These are phyloP conservation scores for Dryadula phaetusa DNA, from an alignment of 2,888 invertebrate genomes.

Conservation along the genomic window DNA sequence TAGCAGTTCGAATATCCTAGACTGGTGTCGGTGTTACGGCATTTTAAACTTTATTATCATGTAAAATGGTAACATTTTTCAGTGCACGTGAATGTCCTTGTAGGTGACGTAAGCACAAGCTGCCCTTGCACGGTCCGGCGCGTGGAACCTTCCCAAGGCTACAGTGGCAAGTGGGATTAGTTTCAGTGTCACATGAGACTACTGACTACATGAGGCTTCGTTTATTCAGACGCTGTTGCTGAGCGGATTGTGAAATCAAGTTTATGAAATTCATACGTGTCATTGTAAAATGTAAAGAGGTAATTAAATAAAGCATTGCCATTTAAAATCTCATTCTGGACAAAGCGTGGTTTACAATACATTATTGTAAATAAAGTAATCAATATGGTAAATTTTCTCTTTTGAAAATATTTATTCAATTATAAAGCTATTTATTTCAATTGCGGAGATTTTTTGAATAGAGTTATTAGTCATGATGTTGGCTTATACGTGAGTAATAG, in stretches of 20 bases:
- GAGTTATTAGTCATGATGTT: background rate
- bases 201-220: constrained; percentile 41
- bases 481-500: background rate
- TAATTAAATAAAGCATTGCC: background rate
- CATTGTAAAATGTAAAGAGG: background rate
- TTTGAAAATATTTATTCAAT: constrained; percentile 4
- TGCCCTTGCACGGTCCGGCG: constrained; percentile 80
- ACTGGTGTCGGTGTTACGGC: background rate
- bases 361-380: background rate
- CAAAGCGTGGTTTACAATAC: background rate
- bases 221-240: constrained; percentile 23
- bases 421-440: constrained; percentile 2
- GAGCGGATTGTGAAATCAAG: constrained; percentile 2
- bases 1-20: constrained; percentile 23
- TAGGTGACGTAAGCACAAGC: constrained; percentile 61
- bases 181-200: constrained; percentile 71
- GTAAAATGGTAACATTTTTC: background rate
- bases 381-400: background rate
- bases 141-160: constrained; percentile 70
- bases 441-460: background rate
- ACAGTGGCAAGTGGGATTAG: constrained; percentile 75
- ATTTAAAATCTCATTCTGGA: background rate
- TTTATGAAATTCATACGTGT: constrained; percentile 12
- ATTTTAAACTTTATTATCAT: constrained; percentile 22
- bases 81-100: constrained; percentile 52